Percentiles rank a stretch among this genome's conserved stretches.
Evolutionary conservation across 2,797 vertebrate genomes (phyloP).

Genomic region (Phoebastria nigripes): DNA sequence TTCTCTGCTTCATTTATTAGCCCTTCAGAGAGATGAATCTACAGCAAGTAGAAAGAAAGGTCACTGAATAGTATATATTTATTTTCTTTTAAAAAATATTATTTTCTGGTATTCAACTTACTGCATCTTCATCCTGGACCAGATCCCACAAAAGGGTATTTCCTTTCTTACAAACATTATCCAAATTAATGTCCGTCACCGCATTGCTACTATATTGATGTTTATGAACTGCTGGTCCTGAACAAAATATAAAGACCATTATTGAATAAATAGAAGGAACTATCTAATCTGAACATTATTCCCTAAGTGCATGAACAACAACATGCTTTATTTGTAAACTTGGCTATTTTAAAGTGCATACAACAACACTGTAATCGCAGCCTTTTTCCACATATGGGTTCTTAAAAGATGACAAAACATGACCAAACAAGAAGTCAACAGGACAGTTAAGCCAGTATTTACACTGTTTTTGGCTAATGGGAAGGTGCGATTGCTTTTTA

Average conservation of each 20-base stretch:
- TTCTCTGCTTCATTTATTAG: constrained; percentile 98
- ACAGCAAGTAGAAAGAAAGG: constrained; percentile 61
- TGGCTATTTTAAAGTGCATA: not conserved
- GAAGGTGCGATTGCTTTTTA: not conserved
- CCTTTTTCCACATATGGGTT: not conserved
- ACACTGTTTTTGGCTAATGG: not conserved
- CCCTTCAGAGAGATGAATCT: constrained; percentile 97
- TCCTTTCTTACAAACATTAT: constrained; percentile 98
- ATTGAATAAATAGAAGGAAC: constrained; percentile 19
- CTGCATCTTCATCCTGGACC: constrained; percentile 97
- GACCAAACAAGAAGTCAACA: not conserved
- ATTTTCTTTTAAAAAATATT: not conserved
- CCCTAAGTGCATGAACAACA: not conserved
- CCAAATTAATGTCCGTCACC: constrained; percentile 96
- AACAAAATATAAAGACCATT: constrained; percentile 47
- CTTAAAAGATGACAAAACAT: not conserved
- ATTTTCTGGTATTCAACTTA: constrained; percentile 68
- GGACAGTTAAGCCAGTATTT: not conserved
- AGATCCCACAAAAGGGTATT: constrained; percentile 98
- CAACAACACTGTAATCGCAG: not conserved
- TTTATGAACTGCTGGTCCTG: constrained; percentile 94
- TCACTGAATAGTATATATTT: constrained; percentile 31
- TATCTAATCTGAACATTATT: not conserved
- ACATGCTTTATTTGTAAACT: not conserved
- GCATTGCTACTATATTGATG: constrained; percentile 93